Percentiles rank a stretch among this genome's conserved stretches.
These are phyloP conservation scores for Globia sparganii DNA, from an alignment of 2,888 invertebrate genomes.

Conservation along the genomic window DNA sequence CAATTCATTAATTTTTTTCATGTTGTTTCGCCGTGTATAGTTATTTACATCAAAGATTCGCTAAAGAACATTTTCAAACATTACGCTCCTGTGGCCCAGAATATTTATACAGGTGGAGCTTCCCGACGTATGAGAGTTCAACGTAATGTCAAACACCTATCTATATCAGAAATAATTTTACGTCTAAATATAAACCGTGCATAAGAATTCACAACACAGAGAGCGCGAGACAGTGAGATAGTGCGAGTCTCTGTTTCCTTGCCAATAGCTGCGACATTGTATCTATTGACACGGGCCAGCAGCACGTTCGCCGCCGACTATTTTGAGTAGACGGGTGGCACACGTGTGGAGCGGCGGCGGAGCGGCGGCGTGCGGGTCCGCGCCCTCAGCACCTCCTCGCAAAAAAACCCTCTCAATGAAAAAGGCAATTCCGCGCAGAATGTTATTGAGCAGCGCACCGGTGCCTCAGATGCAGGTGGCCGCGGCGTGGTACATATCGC, in stretches of 20 bases:
- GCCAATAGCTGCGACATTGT: slow-evolving; percentile 90
- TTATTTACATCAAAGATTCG: slow-evolving; percentile 44
- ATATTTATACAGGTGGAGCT: slow-evolving; percentile 88
- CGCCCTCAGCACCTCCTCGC: slow-evolving; percentile 65
- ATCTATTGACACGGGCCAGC: slow-evolving; percentile 87
- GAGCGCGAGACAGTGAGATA: slow-evolving; percentile 90
- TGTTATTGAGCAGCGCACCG: slow-evolving; percentile 71
- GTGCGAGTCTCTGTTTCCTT: slow-evolving; percentile 89
- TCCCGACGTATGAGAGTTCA: slow-evolving; percentile 90
- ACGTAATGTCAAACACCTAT: slow-evolving; percentile 91
- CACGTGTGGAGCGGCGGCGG: slow-evolving; percentile 75
- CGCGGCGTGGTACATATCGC: slow-evolving; percentile 86
- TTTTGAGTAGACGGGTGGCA: slow-evolving; percentile 80
- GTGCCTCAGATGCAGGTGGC: slow-evolving; percentile 80
- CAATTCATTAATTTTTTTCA: neutral
- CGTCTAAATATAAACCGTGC: slow-evolving; percentile 89
- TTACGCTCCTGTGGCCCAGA: slow-evolving; percentile 72
- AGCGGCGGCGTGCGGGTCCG: slow-evolving; percentile 56
- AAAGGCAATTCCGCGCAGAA: slow-evolving; percentile 73
- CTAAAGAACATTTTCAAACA: slow-evolving; percentile 59
- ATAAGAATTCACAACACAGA: slow-evolving; percentile 90
- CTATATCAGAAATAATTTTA: slow-evolving; percentile 90
- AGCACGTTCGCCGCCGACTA: slow-evolving; percentile 83
- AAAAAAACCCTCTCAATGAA: slow-evolving; percentile 74
- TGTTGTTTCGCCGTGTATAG: neutral